Conservation (phyloP, 2,888 invertebrate genomes). For the Drosophila buzzatii region DNA sequence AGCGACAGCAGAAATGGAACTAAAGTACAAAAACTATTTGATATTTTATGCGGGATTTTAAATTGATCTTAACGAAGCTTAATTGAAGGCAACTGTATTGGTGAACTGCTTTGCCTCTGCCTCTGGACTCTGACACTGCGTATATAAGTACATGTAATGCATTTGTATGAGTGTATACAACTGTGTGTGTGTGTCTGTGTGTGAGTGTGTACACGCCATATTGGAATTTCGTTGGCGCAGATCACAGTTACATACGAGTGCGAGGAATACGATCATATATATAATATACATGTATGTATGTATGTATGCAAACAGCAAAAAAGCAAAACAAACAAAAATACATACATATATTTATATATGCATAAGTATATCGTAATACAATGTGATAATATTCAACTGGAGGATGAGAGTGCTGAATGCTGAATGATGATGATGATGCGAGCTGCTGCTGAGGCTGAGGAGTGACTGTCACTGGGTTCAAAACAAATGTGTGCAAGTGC, state of each 20-base stretch:
- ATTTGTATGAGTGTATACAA: slow-evolving; percentile 21
- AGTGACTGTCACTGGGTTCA: slow-evolving; percentile 74
- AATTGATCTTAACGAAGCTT: slow-evolving; percentile 86
- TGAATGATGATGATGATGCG: slow-evolving; percentile 37
- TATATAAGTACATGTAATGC: background rate
- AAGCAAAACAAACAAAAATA: slow-evolving; percentile 30
- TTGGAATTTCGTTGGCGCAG: slow-evolving; percentile 77
- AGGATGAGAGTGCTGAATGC: slow-evolving; percentile 51
- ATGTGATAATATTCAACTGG: slow-evolving; percentile 67
- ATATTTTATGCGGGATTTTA: slow-evolving; percentile 86
- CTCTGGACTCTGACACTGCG: slow-evolving; percentile 69
- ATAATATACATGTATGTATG: background rate
- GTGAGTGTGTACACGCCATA: slow-evolving; percentile 69
- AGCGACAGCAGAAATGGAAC: slow-evolving; percentile 75
- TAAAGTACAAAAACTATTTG: slow-evolving; percentile 81
- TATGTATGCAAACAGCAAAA: slow-evolving; percentile 29
- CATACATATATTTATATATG: background rate
- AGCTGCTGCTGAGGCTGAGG: slow-evolving; percentile 34
- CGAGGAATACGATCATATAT: slow-evolving; percentile 21
- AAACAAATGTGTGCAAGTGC: slow-evolving; percentile 61
- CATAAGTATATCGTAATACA: slow-evolving; percentile 68
- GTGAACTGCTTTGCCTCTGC: slow-evolving; percentile 67
- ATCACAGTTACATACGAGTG: slow-evolving; percentile 60
- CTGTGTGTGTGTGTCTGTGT: slow-evolving; percentile 33
- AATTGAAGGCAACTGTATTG: slow-evolving; percentile 84